Base-by-base conservation (phyloP, 2,113 vertebrate genomes). In the Triplophysa dalaica region DNA sequence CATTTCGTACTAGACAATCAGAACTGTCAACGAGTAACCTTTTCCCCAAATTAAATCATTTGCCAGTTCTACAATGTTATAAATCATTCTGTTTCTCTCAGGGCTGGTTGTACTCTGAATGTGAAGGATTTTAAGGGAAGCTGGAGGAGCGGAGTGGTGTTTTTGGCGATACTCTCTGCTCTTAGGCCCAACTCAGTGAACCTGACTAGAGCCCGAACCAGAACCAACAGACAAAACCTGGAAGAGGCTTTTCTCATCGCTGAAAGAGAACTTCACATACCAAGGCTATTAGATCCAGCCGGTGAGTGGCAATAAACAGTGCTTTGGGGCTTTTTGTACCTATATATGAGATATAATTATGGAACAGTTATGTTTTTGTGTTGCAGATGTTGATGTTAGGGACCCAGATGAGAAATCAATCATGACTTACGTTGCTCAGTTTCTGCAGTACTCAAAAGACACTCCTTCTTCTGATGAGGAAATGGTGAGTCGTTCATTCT, bases 351-450 rank as follows among this genome's bases (percentile, higher is more conserved):
- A 16, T 17, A 17, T 24, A 22, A 8, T 38, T 2, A 52, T 50
- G 38, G 2, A 14, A 95, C 95, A 90, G 45, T 67, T 45, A 22
- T 76, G 22, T 78, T 7, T 80, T n/a, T 79, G 65, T 79, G n/a
- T 75, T 11, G 16, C 89, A 99, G 98, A 99, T 90, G 94, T 99
- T 83, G 96, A 97, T 76, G 90, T 96, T 22, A 85, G 89, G 33
- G 93, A 95, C 85, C 97, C 97, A 0, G 98, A 99, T 85, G 98
- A 99, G 89, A 99, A 97, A 90, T 99, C 97, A 24, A 96, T 99
- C 87, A 98, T 99, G 95, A 98, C 95, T 1, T 99, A 98, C 0
- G 96, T 99, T 89, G 94, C 96, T 13, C 97, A 98, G 89, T 99
- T 99, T 89, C 91, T 99, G 33, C 94, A 95, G 75, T 97, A 96